These are phyloP conservation scores for Beris chalybata DNA, from an alignment of 2,888 invertebrate species.

Conservation along the genomic window DNA sequence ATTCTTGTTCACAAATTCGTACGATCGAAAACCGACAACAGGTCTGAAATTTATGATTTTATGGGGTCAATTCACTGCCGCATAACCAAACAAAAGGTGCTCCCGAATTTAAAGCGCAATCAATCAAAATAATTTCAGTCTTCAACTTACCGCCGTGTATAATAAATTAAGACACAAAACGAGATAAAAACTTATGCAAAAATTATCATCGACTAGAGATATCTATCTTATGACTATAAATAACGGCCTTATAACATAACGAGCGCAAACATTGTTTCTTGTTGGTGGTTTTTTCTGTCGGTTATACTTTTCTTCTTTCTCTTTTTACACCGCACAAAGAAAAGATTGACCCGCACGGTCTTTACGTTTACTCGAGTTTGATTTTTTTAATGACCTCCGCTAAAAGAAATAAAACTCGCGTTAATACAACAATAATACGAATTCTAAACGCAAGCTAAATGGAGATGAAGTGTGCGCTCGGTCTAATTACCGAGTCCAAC, in stretches of 20 bases:
- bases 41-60: constrained; percentile 22
- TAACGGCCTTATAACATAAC: constrained; percentile 25
- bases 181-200: constrained; percentile 25
- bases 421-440: constrained; percentile 27
- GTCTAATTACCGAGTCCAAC: constrained; percentile 24
- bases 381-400: constrained; percentile 28
- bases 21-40: constrained; percentile 14
- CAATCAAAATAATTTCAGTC: constrained; percentile 17
- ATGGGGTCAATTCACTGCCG: constrained; percentile 17
- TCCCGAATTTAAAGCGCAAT: constrained; percentile 24
- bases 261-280: neutral
- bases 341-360: neutral
- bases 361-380: neutral
- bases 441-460: constrained; percentile 24
- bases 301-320: constrained; percentile 4
- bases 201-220: constrained; percentile 25
- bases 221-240: constrained; percentile 28
- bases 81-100: neutral
- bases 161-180: constrained; percentile 12
- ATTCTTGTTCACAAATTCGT: constrained; percentile 18
- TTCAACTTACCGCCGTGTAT: neutral
- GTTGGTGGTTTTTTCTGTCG: constrained; percentile 5
- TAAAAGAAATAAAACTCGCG: constrained; percentile 27
- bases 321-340: constrained; percentile 18
- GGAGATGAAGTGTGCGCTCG: constrained; percentile 25